phyloP scores from a whole-genome alignment of 2,113 vertebrate species.

The Zootoca vivipara region DNA sequence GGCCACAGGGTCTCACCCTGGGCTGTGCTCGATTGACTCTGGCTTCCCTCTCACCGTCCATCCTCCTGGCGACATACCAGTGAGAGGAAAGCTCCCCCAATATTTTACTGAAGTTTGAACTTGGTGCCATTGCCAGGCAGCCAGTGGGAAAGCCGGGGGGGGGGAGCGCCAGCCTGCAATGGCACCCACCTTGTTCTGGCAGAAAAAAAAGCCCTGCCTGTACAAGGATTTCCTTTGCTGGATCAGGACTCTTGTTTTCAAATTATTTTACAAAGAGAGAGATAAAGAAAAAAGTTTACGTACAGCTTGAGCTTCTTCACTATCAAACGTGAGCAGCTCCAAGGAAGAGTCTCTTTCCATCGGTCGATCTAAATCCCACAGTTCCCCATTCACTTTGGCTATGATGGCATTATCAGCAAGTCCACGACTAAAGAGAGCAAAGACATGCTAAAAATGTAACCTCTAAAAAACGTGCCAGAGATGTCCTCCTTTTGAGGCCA shows the following conservation, averaged over 20 bases:
- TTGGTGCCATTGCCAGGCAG: too few species aligned
- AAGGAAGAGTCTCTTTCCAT: slow-evolving; percentile 74
- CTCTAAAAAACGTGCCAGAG: not conserved
- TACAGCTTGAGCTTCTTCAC: slow-evolving; percentile 79
- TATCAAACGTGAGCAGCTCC: slow-evolving; percentile 77
- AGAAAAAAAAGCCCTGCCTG: not conserved
- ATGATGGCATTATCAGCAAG: slow-evolving; percentile 75
- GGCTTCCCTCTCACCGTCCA: too few species aligned
- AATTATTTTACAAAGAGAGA: not conserved
- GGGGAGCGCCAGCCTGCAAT: too few species aligned
- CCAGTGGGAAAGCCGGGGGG: too few species aligned
- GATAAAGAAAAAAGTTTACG: slow-evolving; percentile 40
- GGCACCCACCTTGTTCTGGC: too few species aligned
- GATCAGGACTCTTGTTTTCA: not conserved
- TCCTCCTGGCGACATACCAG: too few species aligned
- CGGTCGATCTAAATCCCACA: slow-evolving; percentile 81
- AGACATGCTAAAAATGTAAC: not conserved
- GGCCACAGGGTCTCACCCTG: too few species aligned
- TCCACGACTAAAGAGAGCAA: slow-evolving; percentile 50
- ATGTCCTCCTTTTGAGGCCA: not conserved
- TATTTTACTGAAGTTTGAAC: too few species aligned
- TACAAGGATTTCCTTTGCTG: not conserved
- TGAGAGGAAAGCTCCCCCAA: too few species aligned
- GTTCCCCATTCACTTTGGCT: slow-evolving; percentile 75
- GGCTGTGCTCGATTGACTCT: too few species aligned